Evolutionary conservation across 2,888 invertebrate species (phyloP).

Genomic region (Cantharis nigra): DNA sequence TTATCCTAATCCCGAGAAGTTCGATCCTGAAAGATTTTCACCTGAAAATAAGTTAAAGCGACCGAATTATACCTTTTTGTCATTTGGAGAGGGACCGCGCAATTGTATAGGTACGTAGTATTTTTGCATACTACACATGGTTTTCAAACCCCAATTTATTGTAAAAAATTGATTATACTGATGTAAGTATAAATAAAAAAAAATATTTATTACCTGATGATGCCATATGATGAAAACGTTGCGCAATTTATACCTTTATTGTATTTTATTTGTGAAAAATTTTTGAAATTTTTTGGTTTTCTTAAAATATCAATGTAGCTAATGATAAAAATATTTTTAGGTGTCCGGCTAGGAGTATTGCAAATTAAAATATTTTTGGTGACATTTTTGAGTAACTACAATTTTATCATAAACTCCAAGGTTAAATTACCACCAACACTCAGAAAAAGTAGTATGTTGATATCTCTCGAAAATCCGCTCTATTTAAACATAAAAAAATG

Average conservation of each 20-base stretch:
- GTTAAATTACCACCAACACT: neutral
- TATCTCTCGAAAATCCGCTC: neutral
- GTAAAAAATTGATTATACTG: too few species aligned
- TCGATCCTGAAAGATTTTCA: constrained; percentile 65
- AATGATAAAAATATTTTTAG: neutral
- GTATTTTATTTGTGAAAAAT: too few species aligned
- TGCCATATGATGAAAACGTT: too few species aligned
- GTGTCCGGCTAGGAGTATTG: neutral
- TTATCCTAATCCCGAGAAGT: constrained; percentile 63
- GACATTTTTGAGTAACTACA: neutral
- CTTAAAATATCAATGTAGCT: too few species aligned
- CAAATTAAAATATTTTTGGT: neutral
- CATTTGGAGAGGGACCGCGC: constrained; percentile 63
- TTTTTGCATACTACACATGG: too few species aligned
- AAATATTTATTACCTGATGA: too few species aligned
- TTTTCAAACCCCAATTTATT: too few species aligned
- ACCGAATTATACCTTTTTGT: constrained; percentile 60
- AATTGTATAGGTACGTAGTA: constrained; percentile 57
- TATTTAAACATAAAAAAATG: neutral
- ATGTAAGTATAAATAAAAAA: too few species aligned
- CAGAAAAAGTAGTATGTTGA: neutral
- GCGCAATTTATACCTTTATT: too few species aligned
- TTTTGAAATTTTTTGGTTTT: too few species aligned
- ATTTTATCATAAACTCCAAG: neutral
- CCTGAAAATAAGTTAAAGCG: constrained; percentile 56